phyloP scores from a whole-genome alignment of 2,113 vertebrate genomes.

The Gymnarchus niloticus region DNA sequence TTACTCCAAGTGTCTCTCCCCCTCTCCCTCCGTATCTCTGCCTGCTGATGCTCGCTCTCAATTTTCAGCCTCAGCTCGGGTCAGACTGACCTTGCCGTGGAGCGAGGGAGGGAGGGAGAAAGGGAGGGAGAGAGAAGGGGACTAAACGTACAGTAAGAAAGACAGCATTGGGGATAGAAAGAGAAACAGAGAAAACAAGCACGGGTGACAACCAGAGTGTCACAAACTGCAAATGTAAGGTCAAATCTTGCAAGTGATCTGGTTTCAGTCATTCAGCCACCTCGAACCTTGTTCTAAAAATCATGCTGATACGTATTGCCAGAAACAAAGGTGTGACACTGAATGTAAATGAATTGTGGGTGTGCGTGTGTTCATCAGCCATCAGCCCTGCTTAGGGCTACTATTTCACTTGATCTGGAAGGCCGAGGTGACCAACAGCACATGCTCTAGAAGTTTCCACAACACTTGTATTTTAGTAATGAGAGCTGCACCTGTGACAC shows the following conservation, averaged over 20 bases:
- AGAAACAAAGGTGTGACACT: neutral
- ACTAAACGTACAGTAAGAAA: slow-evolving; percentile 10
- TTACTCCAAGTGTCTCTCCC: neutral
- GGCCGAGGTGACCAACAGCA: neutral
- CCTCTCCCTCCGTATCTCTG: neutral
- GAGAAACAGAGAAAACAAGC: neutral
- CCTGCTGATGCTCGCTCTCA: neutral
- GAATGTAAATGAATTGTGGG: neutral
- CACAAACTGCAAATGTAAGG: neutral
- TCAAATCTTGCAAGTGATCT: neutral
- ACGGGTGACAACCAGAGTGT: neutral
- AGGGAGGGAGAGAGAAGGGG: slow-evolving; percentile 15
- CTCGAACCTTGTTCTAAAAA: neutral
- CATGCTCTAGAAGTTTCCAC: neutral
- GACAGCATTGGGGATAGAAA: neutral
- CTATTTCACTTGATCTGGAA: neutral
- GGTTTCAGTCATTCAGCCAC: neutral
- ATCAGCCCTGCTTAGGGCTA: neutral
- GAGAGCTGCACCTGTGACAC: neutral
- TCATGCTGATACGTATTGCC: neutral
- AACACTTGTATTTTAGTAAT: neutral
- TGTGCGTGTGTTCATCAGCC: neutral
- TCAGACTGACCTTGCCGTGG: slow-evolving; percentile 46
- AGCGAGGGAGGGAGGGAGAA: slow-evolving; percentile 8
- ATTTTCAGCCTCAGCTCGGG: slow-evolving; percentile 25